phyloP scores from a whole-genome alignment of 2,888 invertebrate species.

The Temnothorax rugatulus region DNA sequence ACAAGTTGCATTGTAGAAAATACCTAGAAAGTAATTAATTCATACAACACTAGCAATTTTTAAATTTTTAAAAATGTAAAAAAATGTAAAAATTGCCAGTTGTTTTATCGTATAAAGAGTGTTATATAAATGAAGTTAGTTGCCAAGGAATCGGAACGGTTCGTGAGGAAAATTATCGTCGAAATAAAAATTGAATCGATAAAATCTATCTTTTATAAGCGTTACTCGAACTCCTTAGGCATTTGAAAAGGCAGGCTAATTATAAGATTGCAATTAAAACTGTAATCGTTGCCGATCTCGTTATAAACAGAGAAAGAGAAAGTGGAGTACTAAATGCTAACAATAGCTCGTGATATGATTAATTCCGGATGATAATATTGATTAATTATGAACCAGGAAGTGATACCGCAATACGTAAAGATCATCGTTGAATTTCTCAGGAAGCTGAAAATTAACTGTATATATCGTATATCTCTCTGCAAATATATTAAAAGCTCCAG shows the following conservation, averaged over 20 bases:
- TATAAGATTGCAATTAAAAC: constrained; percentile 78
- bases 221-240: background rate
- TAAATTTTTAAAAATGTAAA: background rate
- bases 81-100: background rate
- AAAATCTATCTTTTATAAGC: constrained; percentile 23
- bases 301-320: constrained; percentile 70
- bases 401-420: constrained; percentile 43
- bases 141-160: constrained; percentile 19
- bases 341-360: constrained; percentile 79
- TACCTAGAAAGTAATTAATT: constrained; percentile 18
- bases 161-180: constrained; percentile 29
- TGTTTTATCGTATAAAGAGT: constrained; percentile 7
- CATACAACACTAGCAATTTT: background rate
- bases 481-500: constrained; percentile 1
- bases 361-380: constrained; percentile 85
- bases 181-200: constrained; percentile 36
- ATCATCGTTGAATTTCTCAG: constrained; percentile 34
- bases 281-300: constrained; percentile 78
- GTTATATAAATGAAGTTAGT: constrained; percentile 26
- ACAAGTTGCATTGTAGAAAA: background rate
- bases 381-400: constrained; percentile 83
- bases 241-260: constrained; percentile 15
- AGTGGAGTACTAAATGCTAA: constrained; percentile 79
- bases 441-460: constrained; percentile 29
- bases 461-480: background rate